Evolutionary conservation across 2,113 vertebrate species (phyloP), one percentile per base, ranked within the genome.

Genomic region (Podilymbus podiceps): DNA sequence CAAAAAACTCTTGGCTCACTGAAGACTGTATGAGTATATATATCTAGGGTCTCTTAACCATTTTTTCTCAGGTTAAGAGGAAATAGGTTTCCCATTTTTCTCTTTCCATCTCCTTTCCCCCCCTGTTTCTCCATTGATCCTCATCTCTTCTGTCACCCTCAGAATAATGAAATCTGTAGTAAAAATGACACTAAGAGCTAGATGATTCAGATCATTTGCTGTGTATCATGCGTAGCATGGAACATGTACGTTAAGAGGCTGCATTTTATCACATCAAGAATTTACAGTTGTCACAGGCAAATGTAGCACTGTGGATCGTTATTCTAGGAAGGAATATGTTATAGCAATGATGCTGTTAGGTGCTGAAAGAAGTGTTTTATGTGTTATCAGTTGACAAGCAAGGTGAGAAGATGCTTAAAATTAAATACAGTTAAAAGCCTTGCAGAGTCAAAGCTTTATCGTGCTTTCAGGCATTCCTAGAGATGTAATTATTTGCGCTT

Each of bases 371-470:
- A 92, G 64, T 38, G 46, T 25, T 90, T 73, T n/a, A 71, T 30
- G 55, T 0, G 1, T 66, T 84, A 90, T 8, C 46, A 42, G 53
- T 27, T 88, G 71, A 88, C 71, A 95, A 69, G 62, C 5, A 91
- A 85, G 63, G 63, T 76, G 71, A 90, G 53, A 95, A 92, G 18
- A 87, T 38, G 40, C n/a, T 79, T 76, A 90, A 95, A 87, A 85
- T 76, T 79, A 94, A 88, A 33, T 47, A 42, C 59, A 56, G 53
- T 31, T 82, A 67, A 83, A 72, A 71, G 14, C 20, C 22, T 44
- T 68, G 18, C 35, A 68, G n/a, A 67, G 4, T 22, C 40, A 81
- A 71, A 63, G 21, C 7, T 90, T 91, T 81, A 85, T 50, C 13
- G 1, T 11, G 21, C n/a, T 83, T 92, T 40, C 25, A 89, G 23